Base-by-base conservation (phyloP, 2,888 invertebrate species). In the Marasmarcha lunaedactyla region DNA sequence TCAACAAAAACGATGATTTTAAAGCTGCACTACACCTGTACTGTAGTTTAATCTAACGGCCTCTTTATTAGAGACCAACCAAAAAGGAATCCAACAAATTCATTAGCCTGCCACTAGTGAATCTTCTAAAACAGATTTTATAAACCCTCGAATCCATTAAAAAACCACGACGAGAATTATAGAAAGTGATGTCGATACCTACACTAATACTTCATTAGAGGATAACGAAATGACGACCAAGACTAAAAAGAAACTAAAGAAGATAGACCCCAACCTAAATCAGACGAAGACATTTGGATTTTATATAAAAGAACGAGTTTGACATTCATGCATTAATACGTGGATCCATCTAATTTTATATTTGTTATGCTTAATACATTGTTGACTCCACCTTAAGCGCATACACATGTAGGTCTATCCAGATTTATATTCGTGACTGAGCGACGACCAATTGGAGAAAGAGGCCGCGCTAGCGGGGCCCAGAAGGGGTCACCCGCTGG, bases 221-320 rank as follows among this genome's bases (percentile, higher is more conserved):
- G 9, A 27, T 7, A 14, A 4, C 1, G 14, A 12, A 13, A 14
- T 12, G 14, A 37, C 6, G 20, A 30, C 38, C 14, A 27, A 10
- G 2, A 15, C 3, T 6, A 26, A 40, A 35, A 15, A 44, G 40
- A 36, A 44, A 42, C 14, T 30, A 36, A 15, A 40, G 34, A 33
- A 42, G 37, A 36, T 9, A 15, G 38, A 42, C 7, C 13, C 38
- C 20, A 20, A n/a, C 12, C 37, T 10, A 41, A 36, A 36, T 36
- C 1, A 15, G 42, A 46, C 15, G 42, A 42, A 34, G 39, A 44
- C 11, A 36, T 7, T 11, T 36, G 14, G 44, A 44, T n/a, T n/a
- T n/a, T n/a, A n/a, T n/a, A n/a, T n/a, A n/a, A n/a, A n/a, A n/a
- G n/a, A n/a, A n/a, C n/a, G n/a, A n/a, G n/a, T n/a, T n/a, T n/a